These are phyloP conservation scores for Machaerirhynchus nigripectus DNA, from an alignment of 2,113 vertebrate genomes.

Conservation along the genomic window DNA sequence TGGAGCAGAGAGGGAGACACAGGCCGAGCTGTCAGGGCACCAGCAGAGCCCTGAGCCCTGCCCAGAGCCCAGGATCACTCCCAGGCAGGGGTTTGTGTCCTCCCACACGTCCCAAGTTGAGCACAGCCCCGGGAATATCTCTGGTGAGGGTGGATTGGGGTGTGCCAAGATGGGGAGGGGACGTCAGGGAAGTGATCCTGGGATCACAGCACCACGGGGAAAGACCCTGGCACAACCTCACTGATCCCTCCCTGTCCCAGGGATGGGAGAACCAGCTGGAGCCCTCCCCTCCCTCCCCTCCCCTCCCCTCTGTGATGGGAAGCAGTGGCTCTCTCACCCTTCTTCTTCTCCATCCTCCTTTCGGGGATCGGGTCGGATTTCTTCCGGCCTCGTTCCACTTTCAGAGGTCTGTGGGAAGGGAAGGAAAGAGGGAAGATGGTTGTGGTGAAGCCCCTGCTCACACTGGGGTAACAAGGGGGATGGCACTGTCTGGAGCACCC, in stretches of 20 bases:
- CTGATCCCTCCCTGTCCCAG: neutral
- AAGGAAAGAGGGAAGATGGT: neutral
- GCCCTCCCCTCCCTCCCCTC: neutral
- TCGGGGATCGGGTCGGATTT: constrained; percentile 76
- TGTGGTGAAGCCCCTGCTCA: neutral
- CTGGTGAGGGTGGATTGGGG: neutral
- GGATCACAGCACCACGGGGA: neutral
- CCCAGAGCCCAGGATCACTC: neutral
- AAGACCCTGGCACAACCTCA: neutral
- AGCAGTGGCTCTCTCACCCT: constrained; percentile 71
- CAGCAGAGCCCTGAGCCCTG: neutral
- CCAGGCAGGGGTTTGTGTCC: neutral
- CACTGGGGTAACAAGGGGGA: neutral
- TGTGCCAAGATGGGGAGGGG: neutral
- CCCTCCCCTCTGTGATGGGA: neutral
- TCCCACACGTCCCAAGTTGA: neutral
- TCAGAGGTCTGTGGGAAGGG: constrained; percentile 71
- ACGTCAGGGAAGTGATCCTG: neutral
- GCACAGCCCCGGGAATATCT: neutral
- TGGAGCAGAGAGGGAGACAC: constrained; percentile 44
- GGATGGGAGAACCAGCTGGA: neutral
- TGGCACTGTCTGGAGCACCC: rapidly evolving
- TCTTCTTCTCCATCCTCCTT: constrained; percentile 89
- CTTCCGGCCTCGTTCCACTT: constrained; percentile 84
- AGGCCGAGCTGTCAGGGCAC: rapidly evolving